These are phyloP conservation scores for Spinibarbus caldwelli DNA, from an alignment of 2,797 vertebrate genomes.

Conservation along the genomic window DNA sequence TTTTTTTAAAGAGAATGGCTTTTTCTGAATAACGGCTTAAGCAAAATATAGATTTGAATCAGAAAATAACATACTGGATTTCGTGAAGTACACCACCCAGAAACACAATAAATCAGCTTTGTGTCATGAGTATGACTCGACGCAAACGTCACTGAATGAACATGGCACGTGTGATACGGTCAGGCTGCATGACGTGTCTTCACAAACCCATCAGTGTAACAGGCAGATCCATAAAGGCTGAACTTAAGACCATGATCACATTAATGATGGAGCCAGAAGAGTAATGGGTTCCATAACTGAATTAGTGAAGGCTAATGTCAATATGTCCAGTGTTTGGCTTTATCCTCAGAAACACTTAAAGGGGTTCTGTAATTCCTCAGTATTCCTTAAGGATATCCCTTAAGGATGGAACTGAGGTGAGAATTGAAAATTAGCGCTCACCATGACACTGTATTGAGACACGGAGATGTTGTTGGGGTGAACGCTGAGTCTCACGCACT, in stretches of 20 bases:
- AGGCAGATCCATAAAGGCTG: slow-evolving; percentile 50
- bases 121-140: neutral
- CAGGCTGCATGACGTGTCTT: slow-evolving; percentile 6
- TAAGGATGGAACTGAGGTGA: slow-evolving; percentile 6
- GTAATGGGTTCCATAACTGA: slow-evolving; percentile 35
- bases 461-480: slow-evolving; percentile 99
- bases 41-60: no score
- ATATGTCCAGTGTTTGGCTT: slow-evolving; percentile 40
- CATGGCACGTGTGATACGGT: neutral
- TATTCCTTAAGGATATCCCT: slow-evolving; percentile 4
- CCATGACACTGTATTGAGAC: slow-evolving; percentile 95
- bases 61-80: neutral
- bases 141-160: neutral
- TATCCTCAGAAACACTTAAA: slow-evolving; percentile 38
- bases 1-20: neutral
- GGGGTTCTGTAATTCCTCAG: slow-evolving; percentile 14
- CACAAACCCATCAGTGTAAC: slow-evolving; percentile 20
- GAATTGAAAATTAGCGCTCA: slow-evolving; percentile 74
- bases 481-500: slow-evolving; percentile 95
- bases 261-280: slow-evolving; percentile 47
- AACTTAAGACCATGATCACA: slow-evolving; percentile 43
- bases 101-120: neutral
- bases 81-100: neutral
- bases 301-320: slow-evolving; percentile 39
- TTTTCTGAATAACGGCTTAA: neutral